Evolutionary conservation across 2,113 vertebrate genomes (phyloP).

Genomic region (Microtus richardsoni): DNA sequence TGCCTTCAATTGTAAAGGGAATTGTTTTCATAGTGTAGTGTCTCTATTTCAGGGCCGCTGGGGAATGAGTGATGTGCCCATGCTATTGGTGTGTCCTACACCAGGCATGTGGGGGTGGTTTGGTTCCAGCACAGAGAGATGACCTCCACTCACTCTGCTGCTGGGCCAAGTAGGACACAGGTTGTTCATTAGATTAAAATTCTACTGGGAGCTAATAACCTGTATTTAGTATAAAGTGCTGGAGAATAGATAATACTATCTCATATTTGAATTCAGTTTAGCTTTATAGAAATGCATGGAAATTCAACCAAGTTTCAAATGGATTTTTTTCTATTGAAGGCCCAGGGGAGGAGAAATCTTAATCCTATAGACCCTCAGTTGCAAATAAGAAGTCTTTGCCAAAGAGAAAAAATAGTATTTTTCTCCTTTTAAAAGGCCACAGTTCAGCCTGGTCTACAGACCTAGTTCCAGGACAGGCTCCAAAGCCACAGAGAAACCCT

Average conservation of each 20-base stretch:
- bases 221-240: not conserved
- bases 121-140: not conserved
- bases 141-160: not conserved
- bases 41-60: not conserved
- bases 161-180: not conserved
- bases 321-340: not conserved
- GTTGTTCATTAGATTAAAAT: not conserved
- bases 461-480: too few relatives aligned
- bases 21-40: not conserved
- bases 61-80: not conserved
- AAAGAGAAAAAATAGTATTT: not conserved
- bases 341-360: too few relatives aligned
- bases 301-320: not conserved
- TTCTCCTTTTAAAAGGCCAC: not conserved
- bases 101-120: not conserved
- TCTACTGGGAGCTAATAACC: not conserved
- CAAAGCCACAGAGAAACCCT: too few relatives aligned
- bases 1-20: not conserved
- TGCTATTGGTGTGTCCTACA: not conserved
- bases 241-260: not conserved
- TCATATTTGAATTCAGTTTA: not conserved
- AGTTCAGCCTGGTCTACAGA: too few relatives aligned
- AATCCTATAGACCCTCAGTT: not conserved
- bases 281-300: not conserved
- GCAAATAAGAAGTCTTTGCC: not conserved